Percentiles rank a stretch among this genome's conserved stretches.
Evolutionary conservation across 1,140 invertebrate genomes (phyloP).

Genomic region (Orius laevigatus): DNA sequence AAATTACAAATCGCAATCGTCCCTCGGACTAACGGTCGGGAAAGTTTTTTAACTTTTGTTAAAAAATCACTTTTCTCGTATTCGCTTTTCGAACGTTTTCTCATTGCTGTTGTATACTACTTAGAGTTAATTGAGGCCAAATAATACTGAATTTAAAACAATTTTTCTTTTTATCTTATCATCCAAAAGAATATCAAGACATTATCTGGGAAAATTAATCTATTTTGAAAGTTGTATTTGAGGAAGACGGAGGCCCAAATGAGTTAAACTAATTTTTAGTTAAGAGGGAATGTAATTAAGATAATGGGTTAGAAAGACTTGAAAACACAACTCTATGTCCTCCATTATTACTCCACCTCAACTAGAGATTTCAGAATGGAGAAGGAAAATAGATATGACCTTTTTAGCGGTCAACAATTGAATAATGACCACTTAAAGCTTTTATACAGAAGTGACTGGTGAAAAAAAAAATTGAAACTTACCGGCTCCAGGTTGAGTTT

Average conservation of each 20-base stretch:
- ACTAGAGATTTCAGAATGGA: not conserved
- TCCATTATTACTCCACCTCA: not conserved
- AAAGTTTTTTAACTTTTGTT: slow-evolving; percentile 1
- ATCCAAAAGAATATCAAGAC: not conserved
- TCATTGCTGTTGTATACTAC: slow-evolving; percentile 5
- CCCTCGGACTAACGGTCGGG: not conserved
- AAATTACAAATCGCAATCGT: slow-evolving; percentile 1
- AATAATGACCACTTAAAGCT: not conserved
- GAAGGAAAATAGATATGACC: not conserved
- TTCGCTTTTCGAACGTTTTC: slow-evolving; percentile 2
- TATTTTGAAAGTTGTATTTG: too few relatives aligned
- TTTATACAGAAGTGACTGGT: not conserved
- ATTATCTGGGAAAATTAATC: too few relatives aligned
- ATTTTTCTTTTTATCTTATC: not conserved
- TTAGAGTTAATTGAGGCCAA: not conserved
- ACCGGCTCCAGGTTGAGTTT: not conserved
- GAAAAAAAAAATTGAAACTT: not conserved
- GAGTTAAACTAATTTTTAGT: too few relatives aligned
- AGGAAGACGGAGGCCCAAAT: too few relatives aligned
- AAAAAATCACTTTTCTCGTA: not conserved
- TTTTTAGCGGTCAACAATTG: not conserved
- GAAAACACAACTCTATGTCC: not conserved
- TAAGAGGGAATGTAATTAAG: too few relatives aligned
- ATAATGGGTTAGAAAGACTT: too few relatives aligned
- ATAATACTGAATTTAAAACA: not conserved